Percentiles rank a stretch among this genome's conserved stretches.
Evolutionary conservation across 2,888 invertebrate species (phyloP).

Genomic region (Andrena marginata): DNA sequence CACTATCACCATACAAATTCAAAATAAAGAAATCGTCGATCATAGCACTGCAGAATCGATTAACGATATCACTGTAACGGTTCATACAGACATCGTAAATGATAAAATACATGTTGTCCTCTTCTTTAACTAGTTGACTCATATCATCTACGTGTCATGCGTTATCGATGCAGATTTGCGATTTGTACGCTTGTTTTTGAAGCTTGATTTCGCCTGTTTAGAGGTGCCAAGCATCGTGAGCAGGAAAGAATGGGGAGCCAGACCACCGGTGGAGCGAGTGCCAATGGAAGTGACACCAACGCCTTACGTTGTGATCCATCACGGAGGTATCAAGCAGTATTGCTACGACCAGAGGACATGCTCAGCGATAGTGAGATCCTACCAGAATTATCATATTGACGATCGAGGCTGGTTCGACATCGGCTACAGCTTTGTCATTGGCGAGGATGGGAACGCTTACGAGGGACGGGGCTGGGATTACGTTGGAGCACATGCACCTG

Average conservation of each 20-base stretch:
- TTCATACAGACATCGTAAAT: no score
- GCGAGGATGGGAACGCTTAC: slow-evolving; percentile 86
- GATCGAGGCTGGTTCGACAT: slow-evolving; percentile 83
- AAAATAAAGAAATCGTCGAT: neutral
- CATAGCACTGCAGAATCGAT: neutral
- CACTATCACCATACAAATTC: neutral
- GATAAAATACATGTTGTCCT: no score
- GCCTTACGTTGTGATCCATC: slow-evolving; percentile 83
- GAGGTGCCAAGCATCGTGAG: slow-evolving; percentile 78
- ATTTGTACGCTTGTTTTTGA: neutral
- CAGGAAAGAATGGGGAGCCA: slow-evolving; percentile 82
- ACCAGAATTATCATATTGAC: slow-evolving; percentile 83
- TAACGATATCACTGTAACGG: no score
- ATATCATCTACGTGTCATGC: neutral
- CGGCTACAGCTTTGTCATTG: slow-evolving; percentile 85
- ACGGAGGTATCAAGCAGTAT: slow-evolving; percentile 79
- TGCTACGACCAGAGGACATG: slow-evolving; percentile 78
- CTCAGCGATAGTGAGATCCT: slow-evolving; percentile 78
- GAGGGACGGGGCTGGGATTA: slow-evolving; percentile 85
- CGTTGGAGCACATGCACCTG: slow-evolving; percentile 83
- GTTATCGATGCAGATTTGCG: neutral
- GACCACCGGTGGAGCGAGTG: slow-evolving; percentile 66
- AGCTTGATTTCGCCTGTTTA: slow-evolving; percentile 24
- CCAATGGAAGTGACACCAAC: slow-evolving; percentile 73
- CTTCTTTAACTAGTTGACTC: neutral